Evolutionary conservation across 2,797 vertebrate species (phyloP).

Genomic region (Macrochelys suwanniensis): DNA sequence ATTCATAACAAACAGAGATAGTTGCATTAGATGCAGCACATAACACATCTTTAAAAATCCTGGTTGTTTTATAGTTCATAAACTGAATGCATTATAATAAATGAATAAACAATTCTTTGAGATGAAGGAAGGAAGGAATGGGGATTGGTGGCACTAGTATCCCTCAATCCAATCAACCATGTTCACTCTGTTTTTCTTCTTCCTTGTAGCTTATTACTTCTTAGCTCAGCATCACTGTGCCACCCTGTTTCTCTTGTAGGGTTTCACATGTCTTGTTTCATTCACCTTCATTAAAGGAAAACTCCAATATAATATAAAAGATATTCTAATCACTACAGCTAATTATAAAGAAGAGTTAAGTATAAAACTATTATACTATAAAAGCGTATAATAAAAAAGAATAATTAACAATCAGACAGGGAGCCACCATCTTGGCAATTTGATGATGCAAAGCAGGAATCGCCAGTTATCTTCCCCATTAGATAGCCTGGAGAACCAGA

Average conservation of each 20-base stretch:
- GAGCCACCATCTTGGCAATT: not conserved
- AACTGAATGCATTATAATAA: slow-evolving; percentile 39
- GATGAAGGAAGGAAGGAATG: not conserved
- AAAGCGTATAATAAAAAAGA: slow-evolving; percentile 41
- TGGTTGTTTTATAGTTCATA: slow-evolving; percentile 54
- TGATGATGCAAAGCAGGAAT: not conserved
- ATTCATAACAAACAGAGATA: slow-evolving; percentile 13
- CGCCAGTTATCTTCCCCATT: not conserved
- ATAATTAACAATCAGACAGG: slow-evolving; percentile 22
- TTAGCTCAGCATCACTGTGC: not conserved
- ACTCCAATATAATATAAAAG: slow-evolving; percentile 59
- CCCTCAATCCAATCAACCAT: slow-evolving; percentile 16
- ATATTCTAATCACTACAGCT: slow-evolving; percentile 32
- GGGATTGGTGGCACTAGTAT: slow-evolving; percentile 17
- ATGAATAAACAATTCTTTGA: slow-evolving; percentile 44
- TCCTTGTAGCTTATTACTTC: slow-evolving; percentile 30
- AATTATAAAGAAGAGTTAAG: slow-evolving; percentile 62
- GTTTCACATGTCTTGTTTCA: slow-evolving; percentile 47
- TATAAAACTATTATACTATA: slow-evolving; percentile 14
- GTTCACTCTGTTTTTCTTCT: not conserved
- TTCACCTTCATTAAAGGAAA: slow-evolving; percentile 57
- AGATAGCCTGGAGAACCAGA: not conserved
- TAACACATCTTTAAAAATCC: slow-evolving; percentile 35
- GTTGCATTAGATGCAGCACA: not conserved
- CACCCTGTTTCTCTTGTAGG: not conserved